phyloP scores from a whole-genome alignment of 2,113 vertebrate genomes.

The Tilapia sparmanii region DNA sequence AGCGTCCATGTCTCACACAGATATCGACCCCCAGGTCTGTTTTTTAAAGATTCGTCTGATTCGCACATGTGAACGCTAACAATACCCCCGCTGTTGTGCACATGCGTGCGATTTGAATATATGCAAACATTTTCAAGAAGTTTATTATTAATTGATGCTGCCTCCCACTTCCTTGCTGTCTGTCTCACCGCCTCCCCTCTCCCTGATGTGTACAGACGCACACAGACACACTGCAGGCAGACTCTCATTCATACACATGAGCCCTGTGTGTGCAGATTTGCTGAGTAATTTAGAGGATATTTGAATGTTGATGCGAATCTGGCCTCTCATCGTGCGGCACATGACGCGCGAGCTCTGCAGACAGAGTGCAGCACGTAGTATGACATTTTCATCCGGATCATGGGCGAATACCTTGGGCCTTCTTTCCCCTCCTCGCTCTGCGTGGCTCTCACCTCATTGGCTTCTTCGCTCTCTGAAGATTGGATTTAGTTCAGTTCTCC shows the following conservation, averaged over 20 bases:
- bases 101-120: slow-evolving; percentile 20
- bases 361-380: not conserved
- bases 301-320: slow-evolving; percentile 21
- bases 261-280: slow-evolving; percentile 20
- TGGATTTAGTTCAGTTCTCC: not conserved
- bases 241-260: slow-evolving; percentile 50
- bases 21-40: slow-evolving; percentile 33
- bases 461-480: not conserved
- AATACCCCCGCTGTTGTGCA: not conserved
- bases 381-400: slow-evolving; percentile 41
- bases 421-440: not conserved
- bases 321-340: not conserved
- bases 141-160: slow-evolving; percentile 34
- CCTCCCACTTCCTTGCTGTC: slow-evolving; percentile 1
- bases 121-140: not conserved
- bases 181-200: not conserved
- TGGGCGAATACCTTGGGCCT: not conserved
- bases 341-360: slow-evolving; percentile 1
- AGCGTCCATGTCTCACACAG: slow-evolving; percentile 4
- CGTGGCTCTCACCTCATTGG: not conserved
- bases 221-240: slow-evolving; percentile 16
- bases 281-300: slow-evolving; percentile 51
- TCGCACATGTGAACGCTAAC: not conserved
- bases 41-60: slow-evolving; percentile 36
- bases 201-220: not conserved